Percentiles rank a stretch among this genome's conserved stretches.
Evolutionary conservation across 2,888 invertebrate genomes (phyloP).

Genomic region (Noctua fimbriata): DNA sequence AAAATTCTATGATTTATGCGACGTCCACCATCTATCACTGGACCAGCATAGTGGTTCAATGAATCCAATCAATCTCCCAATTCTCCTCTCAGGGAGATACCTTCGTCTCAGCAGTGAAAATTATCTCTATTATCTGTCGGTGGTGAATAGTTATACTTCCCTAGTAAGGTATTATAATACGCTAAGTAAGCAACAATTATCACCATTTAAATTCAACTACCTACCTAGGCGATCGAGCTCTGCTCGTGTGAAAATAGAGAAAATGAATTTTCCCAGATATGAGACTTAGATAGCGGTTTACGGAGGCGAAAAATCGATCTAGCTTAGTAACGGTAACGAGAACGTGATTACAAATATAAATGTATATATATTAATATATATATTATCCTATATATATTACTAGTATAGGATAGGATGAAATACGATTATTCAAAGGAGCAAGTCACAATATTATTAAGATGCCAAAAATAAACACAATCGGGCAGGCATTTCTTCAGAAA

Average conservation of each 20-base stretch:
- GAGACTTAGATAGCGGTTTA: too few species aligned
- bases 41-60: neutral
- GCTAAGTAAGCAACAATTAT: neutral
- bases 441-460: conserved; percentile 8
- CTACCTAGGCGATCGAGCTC: too few species aligned
- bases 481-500: conserved; percentile 50
- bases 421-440: conserved; percentile 26
- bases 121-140: too few species aligned
- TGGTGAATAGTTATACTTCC: neutral
- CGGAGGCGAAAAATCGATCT: too few species aligned
- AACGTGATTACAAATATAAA: neutral
- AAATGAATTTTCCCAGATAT: neutral
- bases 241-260: neutral
- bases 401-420: neutral
- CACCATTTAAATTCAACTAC: neutral
- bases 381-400: too few species aligned
- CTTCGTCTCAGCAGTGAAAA: neutral
- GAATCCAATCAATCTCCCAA: neutral
- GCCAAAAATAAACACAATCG: conserved; percentile 53
- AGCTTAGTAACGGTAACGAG: too few species aligned
- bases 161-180: neutral
- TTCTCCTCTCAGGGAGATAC: neutral
- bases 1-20: neutral
- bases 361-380: neutral
- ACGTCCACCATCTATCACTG: neutral